Evolutionary conservation across 1,140 invertebrate genomes (phyloP), one percentile per base, ranked within the genome.

Genomic region (Plectus sambesii): DNA sequence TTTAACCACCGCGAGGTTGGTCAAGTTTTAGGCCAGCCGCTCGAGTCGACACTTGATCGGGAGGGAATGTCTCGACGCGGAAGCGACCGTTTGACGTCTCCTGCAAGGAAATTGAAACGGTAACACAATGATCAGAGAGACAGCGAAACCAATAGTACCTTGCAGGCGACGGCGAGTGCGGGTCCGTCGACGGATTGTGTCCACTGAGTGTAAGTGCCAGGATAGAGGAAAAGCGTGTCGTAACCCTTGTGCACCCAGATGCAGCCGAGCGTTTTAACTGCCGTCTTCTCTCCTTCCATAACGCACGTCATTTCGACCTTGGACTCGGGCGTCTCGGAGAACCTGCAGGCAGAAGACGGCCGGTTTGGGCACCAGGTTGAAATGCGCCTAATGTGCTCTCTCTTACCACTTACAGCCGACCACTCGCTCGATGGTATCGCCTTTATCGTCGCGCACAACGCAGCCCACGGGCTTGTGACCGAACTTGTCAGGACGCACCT

Each of bases 361-460:
- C n/a, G n/a, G n/a, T n/a, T n/a, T n/a, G n/a, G n/a, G n/a, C n/a
- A n/a, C n/a, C n/a, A n/a, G n/a, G n/a, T n/a, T n/a, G n/a, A n/a
- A n/a, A n/a, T n/a, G n/a, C n/a, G n/a, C n/a, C n/a, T n/a, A n/a
- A n/a, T n/a, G n/a, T n/a, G n/a, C n/a, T n/a, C n/a, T n/a, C n/a
- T n/a, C n/a, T n/a, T 55, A 55, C 55, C 55, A 56, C 26, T 53
- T 35, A 42, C 55, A 56, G 43, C 55, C 55, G 33, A 56, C 56
- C n/a, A 56, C 52, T 26, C 44, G 49, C 9, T 56, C 55, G 8
- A 56, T 42, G 17, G 23, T 40, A 6, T 25, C 19, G 23, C 55
- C 55, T 12, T 56, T 43, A 19, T 42, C 37, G 12, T 58, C 55
- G 12, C 27, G 17, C 27, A 42, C 33, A 2, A 53, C 33, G 29